Percentiles rank a stretch among this genome's conserved stretches.
Evolutionary conservation across 2,888 invertebrate species (phyloP).

Genomic region (Synanthedon formicaeformis): DNA sequence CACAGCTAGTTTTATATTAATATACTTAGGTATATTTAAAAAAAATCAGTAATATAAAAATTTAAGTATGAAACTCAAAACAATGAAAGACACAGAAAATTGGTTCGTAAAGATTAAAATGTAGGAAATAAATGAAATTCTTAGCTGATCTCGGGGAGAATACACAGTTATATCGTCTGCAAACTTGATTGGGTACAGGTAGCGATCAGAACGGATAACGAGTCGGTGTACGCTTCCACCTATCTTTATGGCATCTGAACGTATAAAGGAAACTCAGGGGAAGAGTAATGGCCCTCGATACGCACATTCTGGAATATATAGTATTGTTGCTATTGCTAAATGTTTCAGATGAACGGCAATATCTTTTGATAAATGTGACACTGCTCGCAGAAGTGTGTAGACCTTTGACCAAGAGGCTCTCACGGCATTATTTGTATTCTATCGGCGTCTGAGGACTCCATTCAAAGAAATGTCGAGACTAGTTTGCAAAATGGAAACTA

Average conservation of each 20-base stretch:
- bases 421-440: slow-evolving; percentile 26
- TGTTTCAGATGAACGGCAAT: slow-evolving; percentile 26
- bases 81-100: not conserved
- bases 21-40: too few species aligned
- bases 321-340: slow-evolving; percentile 17
- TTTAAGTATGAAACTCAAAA: too few species aligned
- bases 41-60: too few species aligned
- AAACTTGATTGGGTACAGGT: slow-evolving; percentile 44
- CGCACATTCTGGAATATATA: slow-evolving; percentile 47
- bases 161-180: slow-evolving; percentile 28
- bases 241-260: slow-evolving; percentile 61
- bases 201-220: slow-evolving; percentile 45
- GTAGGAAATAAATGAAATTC: not conserved
- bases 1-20: too few species aligned
- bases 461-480: slow-evolving; percentile 5
- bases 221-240: slow-evolving; percentile 31
- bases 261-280: slow-evolving; percentile 53
- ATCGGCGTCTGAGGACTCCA: slow-evolving; percentile 7
- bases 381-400: slow-evolving; percentile 19
- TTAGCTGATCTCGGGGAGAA: slow-evolving; percentile 1
- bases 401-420: slow-evolving; percentile 31
- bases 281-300: slow-evolving; percentile 59
- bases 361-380: slow-evolving; percentile 44
- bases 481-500: slow-evolving; percentile 1
- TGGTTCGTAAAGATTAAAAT: not conserved